Percentiles rank a stretch among this genome's conserved stretches.
Conservation (phyloP, 1,140 invertebrate genomes). For the Galleria mellonella region DNA sequence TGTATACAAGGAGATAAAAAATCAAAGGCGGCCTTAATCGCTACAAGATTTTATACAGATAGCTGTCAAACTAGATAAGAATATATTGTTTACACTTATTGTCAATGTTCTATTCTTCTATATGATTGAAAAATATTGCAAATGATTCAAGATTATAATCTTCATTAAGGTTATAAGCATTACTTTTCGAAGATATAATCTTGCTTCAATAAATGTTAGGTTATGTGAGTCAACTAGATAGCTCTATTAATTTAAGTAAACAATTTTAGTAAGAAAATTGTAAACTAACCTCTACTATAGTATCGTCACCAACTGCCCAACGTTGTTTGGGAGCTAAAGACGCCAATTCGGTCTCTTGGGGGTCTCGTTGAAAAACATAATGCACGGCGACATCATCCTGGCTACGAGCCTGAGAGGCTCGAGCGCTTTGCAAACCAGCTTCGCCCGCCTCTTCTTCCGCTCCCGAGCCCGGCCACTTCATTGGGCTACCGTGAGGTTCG, state of each 20-base stretch:
- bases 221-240: conserved; percentile 13
- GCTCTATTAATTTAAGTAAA: not conserved
- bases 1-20: no score
- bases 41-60: no score
- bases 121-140: no score
- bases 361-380: conserved; percentile 89
- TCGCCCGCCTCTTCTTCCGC: conserved; percentile 70
- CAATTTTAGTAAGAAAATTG: not conserved
- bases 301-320: conserved; percentile 89
- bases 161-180: no score
- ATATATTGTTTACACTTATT: no score
- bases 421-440: conserved; percentile 54
- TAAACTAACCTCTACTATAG: conserved; percentile 80
- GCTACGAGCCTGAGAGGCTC: conserved; percentile 71
- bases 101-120: no score
- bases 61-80: no score
- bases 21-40: no score
- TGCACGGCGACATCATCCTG: conserved; percentile 92
- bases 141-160: no score
- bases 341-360: conserved; percentile 83
- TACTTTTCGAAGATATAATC: no score
- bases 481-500: conserved; percentile 72
- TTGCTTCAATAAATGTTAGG: conserved; percentile 11
- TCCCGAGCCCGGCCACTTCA: conserved; percentile 73
- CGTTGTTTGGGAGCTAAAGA: conserved; percentile 81